Conservation (phyloP, 2,797 vertebrate genomes). For the Sardinella longiceps region DNA sequence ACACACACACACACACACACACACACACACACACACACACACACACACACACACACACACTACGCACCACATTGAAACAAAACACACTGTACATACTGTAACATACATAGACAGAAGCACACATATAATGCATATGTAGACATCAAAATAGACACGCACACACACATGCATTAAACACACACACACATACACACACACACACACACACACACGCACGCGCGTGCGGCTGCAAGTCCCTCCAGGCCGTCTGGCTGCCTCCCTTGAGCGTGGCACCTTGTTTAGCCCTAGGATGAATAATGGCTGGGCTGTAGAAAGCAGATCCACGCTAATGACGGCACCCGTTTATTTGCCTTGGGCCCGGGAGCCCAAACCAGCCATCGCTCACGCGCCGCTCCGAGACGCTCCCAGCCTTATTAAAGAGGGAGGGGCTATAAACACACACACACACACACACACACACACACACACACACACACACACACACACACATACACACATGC, state of each 20-base stretch:
- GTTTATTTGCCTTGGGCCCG: conserved; percentile 70
- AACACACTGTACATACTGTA: no score
- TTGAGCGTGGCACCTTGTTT: conserved; percentile 59
- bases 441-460: conserved; percentile 55
- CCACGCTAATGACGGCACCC: conserved; percentile 56
- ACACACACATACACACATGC: no score
- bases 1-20: no score
- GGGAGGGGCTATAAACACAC: conserved; percentile 48
- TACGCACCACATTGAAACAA: no score
- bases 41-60: no score
- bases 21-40: no score
- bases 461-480: no score
- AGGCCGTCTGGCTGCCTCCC: conserved; percentile 45
- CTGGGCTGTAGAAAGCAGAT: conserved; percentile 60
- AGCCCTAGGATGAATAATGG: conserved; percentile 61
- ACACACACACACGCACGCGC: no score
- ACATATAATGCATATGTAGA: no score
- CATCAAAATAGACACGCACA: not conserved
- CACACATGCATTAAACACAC: conserved; percentile 19
- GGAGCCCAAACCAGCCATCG: conserved; percentile 59
- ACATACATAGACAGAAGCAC: no score
- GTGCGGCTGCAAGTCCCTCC: no score
- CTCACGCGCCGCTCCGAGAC: conserved; percentile 42
- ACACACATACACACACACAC: conserved; percentile 15
- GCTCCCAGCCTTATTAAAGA: conserved; percentile 62